Conservation (phyloP, 2,888 invertebrate genomes). For the Odontocolon sp. region DNA sequence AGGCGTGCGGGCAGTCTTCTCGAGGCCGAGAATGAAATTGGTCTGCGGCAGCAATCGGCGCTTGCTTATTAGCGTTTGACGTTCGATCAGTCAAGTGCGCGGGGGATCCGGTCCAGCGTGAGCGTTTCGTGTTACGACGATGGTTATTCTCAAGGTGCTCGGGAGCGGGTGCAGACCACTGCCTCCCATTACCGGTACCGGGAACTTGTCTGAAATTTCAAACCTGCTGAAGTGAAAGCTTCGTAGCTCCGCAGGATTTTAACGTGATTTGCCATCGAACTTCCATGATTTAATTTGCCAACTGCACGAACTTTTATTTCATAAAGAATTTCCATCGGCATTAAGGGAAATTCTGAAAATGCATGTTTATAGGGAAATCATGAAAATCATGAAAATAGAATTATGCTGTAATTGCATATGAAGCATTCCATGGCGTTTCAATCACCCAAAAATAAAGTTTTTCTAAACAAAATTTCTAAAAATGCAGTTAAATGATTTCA, state of each 20-base stretch:
- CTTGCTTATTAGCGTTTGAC: conserved; percentile 80
- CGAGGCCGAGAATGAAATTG: conserved; percentile 65
- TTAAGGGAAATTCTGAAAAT: no score
- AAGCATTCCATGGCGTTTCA: no score
- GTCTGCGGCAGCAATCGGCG: conserved; percentile 72
- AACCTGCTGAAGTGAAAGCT: conserved; percentile 19
- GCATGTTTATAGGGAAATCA: no score
- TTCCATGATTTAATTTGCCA: background rate
- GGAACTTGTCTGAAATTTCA: conserved; percentile 19
- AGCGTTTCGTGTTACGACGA: conserved; percentile 31
- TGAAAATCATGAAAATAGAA: no score
- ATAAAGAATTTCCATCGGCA: no score
- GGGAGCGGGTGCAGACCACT: conserved; percentile 33
- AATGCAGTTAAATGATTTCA: no score
- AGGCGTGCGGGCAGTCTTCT: conserved; percentile 50
- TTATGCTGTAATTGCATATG: no score
- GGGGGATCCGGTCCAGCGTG: conserved; percentile 64
- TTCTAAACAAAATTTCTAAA: no score
- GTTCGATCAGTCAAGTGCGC: conserved; percentile 79
- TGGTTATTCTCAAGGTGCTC: conserved; percentile 46
- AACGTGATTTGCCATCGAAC: conserved; percentile 19
- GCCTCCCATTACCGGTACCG: conserved; percentile 35
- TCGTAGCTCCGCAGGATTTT: conserved; percentile 34
- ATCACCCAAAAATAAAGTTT: no score
- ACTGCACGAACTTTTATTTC: background rate